Percentiles rank a stretch among this genome's conserved stretches.
phyloP scores from a whole-genome alignment of 2,888 invertebrate species.

The Villa cingulata region DNA sequence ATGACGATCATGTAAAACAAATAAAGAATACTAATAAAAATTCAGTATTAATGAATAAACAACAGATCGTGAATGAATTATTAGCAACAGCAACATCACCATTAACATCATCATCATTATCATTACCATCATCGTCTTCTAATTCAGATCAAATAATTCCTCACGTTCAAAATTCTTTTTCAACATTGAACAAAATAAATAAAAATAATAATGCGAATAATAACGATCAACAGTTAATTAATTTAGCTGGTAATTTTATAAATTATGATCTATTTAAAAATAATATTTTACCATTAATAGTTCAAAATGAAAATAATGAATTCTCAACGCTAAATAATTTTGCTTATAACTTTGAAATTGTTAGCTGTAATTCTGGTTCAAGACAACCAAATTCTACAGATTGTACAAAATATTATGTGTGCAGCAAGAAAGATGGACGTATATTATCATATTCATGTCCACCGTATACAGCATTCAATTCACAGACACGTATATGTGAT shows the following conservation, averaged over 20 bases:
- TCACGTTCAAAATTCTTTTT: neutral
- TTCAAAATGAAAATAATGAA: neutral
- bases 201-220: slow-evolving; percentile 3
- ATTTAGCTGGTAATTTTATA: slow-evolving; percentile 29
- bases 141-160: neutral
- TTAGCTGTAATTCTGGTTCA: slow-evolving; percentile 35
- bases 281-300: slow-evolving; percentile 22
- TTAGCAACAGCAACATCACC: slow-evolving; percentile 9
- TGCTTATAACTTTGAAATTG: slow-evolving; percentile 24
- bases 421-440: slow-evolving; percentile 35
- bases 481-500: slow-evolving; percentile 36
- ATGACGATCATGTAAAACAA: slow-evolving; percentile 14
- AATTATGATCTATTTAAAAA: slow-evolving; percentile 30
- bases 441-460: slow-evolving; percentile 38
- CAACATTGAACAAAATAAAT: too few relatives aligned
- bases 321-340: neutral
- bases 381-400: slow-evolving; percentile 38
- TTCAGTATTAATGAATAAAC: neutral
- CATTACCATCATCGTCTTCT: slow-evolving; percentile 6
- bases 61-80: slow-evolving; percentile 12
- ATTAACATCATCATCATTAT: slow-evolving; percentile 8
- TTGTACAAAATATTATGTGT: slow-evolving; percentile 39
- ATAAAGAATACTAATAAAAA: slow-evolving; percentile 1
- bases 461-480: slow-evolving; percentile 38
- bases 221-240: slow-evolving; percentile 19